Percentiles rank a stretch among this genome's conserved stretches.
Evolutionary conservation across 2,888 invertebrate genomes (phyloP).

Genomic region (Drosophila lutescens): DNA sequence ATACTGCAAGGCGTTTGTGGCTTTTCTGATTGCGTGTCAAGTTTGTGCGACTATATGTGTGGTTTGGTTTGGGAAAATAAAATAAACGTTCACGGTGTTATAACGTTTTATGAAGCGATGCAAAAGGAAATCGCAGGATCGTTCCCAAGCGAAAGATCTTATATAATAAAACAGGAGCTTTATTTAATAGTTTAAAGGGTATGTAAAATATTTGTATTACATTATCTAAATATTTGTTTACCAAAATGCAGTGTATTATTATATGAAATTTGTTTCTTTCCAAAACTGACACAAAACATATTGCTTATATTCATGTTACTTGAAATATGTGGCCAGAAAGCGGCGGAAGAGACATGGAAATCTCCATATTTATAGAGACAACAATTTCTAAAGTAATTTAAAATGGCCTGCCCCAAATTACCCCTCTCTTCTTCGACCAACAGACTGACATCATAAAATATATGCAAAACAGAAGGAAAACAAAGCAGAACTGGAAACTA

Average conservation of each 20-base stretch:
- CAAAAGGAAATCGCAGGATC: background rate
- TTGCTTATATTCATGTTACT: constrained; percentile 43
- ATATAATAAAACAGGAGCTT: background rate
- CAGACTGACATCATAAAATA: constrained; percentile 30
- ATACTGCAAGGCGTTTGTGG: constrained; percentile 29
- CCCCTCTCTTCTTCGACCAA: background rate
- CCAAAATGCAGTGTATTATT: no score
- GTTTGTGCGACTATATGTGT: constrained; percentile 6
- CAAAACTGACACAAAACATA: constrained; percentile 49
- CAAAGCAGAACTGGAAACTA: constrained; percentile 44
- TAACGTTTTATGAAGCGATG: background rate
- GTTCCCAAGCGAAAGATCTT: background rate
- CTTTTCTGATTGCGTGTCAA: constrained; percentile 47
- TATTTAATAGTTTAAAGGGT: background rate
- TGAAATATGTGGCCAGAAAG: constrained; percentile 9
- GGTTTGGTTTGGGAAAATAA: background rate
- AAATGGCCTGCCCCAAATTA: constrained; percentile 32
- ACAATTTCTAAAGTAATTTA: constrained; percentile 75
- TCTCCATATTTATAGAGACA: constrained; percentile 68
- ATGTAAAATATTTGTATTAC: background rate
- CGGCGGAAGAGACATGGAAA: constrained; percentile 55
- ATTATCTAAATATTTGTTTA: no score
- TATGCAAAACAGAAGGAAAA: constrained; percentile 58
- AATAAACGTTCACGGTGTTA: background rate
- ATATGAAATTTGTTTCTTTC: no score